Evolutionary conservation across 2,113 vertebrate species (phyloP), one percentile per base, ranked within the genome.

Genomic region (Melanerpes aurifrons): DNA sequence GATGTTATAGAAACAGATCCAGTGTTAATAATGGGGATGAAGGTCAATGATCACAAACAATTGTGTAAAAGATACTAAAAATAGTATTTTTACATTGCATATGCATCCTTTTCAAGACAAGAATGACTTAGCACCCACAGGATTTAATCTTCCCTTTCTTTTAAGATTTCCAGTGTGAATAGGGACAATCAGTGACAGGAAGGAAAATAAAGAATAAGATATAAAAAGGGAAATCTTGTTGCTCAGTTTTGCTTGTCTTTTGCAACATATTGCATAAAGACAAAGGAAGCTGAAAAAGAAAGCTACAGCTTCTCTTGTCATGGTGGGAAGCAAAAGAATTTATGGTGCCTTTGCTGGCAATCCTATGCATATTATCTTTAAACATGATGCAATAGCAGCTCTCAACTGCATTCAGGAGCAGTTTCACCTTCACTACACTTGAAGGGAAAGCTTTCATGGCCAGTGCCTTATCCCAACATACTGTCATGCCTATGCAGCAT

Each of bases 301-400:
- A 56, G 18, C 3, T 1, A 47, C 1, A 0, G 4, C 24, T 61
- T 91, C 13, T 57, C 20, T 57, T 68, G n/a, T 19, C 2, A 0
- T 26, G 6, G 5, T 82, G 15, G 45, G 45, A 73, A 58, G 80
- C 35, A 72, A 29, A 48, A 72, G 80, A 80, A 54, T 3, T 45
- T 66, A 10, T 3, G 7, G 31, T 28, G 8, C 32, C 21, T 74
- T 35, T 90, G 40, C 66, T 66, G 58, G 48, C 37, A 84, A 18
- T 2, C 5, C 26, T 43, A 63, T 37, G 28, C 28, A 54, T 4
- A 47, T 7, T 0, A 0, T n/a, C 61, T 63, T 1, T 3, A 80
- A 87, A 26, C 35, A 12, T 7, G 14, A 71, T 14, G 22, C 4
- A 80, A 37, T 2, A 73, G n/a, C 26, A 53, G 22, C 50, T 53